Percentiles rank a stretch among this genome's conserved stretches.
Conservation (phyloP, 2,797 vertebrate genomes). For the Clarias pachynema region DNA sequence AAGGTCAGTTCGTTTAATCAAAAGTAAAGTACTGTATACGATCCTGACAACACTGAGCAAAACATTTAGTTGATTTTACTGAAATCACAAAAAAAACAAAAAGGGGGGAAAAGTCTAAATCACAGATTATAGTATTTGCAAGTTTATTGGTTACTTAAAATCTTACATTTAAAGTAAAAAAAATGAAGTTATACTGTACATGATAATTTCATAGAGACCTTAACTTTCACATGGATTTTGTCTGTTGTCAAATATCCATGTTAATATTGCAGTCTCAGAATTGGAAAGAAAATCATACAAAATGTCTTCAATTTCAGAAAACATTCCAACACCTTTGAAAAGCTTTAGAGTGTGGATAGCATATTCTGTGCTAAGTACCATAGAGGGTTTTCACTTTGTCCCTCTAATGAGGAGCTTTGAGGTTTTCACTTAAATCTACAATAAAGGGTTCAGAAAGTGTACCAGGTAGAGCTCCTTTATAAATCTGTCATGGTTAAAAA, state of each 20-base stretch:
- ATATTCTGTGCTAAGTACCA: background rate
- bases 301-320: background rate
- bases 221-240: background rate
- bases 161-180: background rate
- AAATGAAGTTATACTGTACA: background rate
- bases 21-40: background rate
- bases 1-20: constrained; percentile 19
- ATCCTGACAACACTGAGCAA: background rate
- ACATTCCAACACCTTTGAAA: background rate
- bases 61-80: background rate
- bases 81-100: constrained; percentile 5
- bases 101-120: background rate
- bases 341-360: background rate
- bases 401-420: no score
- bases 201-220: background rate
- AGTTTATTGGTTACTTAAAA: constrained; percentile 3
- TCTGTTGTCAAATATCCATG: background rate
- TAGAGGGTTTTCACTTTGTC: background rate
- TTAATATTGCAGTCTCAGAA: no score
- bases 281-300: background rate
- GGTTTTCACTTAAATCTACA: background rate
- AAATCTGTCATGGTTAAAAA: background rate
- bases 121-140: constrained; percentile 6
- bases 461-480: background rate
- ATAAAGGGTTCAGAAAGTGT: background rate